Evolutionary conservation across 2,888 invertebrate species (phyloP).

Genomic region (Glyphotaelius pellucidus): DNA sequence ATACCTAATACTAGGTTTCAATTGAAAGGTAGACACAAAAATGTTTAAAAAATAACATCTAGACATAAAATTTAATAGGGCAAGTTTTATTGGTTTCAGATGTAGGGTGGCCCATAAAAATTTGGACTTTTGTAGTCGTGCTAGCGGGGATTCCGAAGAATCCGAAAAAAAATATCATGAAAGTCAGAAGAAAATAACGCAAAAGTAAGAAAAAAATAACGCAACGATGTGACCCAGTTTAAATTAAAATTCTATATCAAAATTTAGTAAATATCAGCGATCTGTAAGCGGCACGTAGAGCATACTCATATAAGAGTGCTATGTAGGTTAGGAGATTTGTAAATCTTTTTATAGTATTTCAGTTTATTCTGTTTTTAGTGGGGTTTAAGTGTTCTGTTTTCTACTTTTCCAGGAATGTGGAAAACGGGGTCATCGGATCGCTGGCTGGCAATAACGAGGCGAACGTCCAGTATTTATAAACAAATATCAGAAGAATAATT

Average conservation of each 20-base stretch:
- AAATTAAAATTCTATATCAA: neutral
- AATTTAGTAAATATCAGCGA: neutral
- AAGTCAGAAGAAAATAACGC: no score
- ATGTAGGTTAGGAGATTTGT: neutral
- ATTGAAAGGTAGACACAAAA: no score
- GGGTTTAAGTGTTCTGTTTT: neutral
- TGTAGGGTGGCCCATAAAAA: no score
- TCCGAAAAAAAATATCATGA: no score
- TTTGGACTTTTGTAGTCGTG: no score
- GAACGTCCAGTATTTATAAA: neutral
- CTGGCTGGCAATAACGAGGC: neutral
- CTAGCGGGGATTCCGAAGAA: no score
- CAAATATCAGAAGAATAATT: neutral
- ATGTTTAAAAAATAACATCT: no score
- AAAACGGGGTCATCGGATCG: constrained; percentile 23
- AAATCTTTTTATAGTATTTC: neutral
- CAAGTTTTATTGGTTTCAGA: no score
- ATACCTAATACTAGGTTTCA: no score
- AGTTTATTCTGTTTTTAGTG: neutral
- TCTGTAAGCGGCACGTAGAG: neutral
- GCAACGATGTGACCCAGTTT: constrained; percentile 60
- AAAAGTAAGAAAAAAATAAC: constrained; percentile 50
- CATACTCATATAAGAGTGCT: neutral
- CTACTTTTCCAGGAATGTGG: neutral
- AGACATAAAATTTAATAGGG: no score